Evolutionary conservation across 1,140 invertebrate genomes (phyloP).

Genomic region (Eriosoma lanigerum): DNA sequence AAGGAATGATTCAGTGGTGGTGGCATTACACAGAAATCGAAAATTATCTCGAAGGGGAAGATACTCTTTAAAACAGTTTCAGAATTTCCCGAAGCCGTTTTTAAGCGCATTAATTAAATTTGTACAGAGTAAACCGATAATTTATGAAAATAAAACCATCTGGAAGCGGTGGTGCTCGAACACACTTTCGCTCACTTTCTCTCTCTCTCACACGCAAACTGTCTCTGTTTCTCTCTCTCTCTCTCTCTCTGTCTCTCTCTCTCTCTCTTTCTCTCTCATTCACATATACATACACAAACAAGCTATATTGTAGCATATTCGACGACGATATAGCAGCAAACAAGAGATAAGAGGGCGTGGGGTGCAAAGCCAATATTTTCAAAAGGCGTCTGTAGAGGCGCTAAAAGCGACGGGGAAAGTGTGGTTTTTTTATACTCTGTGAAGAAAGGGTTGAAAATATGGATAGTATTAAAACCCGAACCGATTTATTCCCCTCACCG

Average conservation of each 20-base stretch:
- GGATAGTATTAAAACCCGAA: conserved; percentile 50
- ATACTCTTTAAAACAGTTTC: conserved; percentile 50
- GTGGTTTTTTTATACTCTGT: conserved; percentile 34
- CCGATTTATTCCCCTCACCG: conserved; percentile 43
- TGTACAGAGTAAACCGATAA: conserved; percentile 53
- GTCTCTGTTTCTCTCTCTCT: too few species aligned
- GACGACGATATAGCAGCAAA: background rate
- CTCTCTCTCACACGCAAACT: background rate
- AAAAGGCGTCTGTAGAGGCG: conserved; percentile 36
- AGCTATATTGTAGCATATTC: background rate
- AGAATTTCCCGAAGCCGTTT: conserved; percentile 51
- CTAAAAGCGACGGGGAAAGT: conserved; percentile 48
- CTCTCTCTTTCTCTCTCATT: background rate
- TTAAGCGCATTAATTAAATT: conserved; percentile 54
- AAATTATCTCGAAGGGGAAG: conserved; percentile 50
- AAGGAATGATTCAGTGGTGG: background rate
- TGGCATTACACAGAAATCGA: conserved; percentile 50
- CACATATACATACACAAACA: background rate
- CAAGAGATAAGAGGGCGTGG: conserved; percentile 21
- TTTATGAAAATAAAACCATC: conserved; percentile 54
- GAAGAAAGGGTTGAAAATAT: conserved; percentile 49
- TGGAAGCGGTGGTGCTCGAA: conserved; percentile 46
- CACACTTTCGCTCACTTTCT: background rate
- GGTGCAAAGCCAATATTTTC: conserved; percentile 51
- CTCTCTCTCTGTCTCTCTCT: too few species aligned